phyloP scores from a whole-genome alignment of 2,113 vertebrate species.

The Girardinichthys multiradiatus region DNA sequence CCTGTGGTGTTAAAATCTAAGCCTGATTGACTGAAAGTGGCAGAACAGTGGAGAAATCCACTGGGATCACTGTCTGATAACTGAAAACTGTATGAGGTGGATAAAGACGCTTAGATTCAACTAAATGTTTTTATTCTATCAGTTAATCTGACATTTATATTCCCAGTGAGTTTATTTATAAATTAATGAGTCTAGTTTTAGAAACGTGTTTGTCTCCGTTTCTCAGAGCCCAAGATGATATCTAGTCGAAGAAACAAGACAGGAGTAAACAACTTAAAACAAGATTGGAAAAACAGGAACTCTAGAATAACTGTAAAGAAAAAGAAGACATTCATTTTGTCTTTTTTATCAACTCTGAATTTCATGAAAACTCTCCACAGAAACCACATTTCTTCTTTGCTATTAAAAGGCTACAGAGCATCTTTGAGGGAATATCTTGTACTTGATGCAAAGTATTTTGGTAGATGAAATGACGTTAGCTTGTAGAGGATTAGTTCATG shows the following conservation, averaged over 20 bases:
- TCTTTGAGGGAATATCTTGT: too few species aligned
- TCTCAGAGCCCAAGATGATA: background rate
- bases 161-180: background rate
- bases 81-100: background rate
- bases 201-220: background rate
- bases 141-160: background rate
- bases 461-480: too few species aligned
- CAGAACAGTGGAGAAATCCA: slow-evolving; percentile 14
- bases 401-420: too few species aligned
- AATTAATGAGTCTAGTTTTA: background rate
- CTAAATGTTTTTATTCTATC: slow-evolving; percentile 4
- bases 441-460: too few species aligned
- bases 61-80: slow-evolving; percentile 17
- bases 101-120: slow-evolving; percentile 21
- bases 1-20: slow-evolving; percentile 21
- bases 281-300: too few species aligned
- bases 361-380: too few species aligned
- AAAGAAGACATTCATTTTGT: too few species aligned
- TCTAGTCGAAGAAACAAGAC: background rate
- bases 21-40: slow-evolving; percentile 37
- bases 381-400: too few species aligned
- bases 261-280: background rate
- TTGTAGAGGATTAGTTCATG: too few species aligned
- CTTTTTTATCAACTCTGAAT: too few species aligned
- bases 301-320: too few species aligned